Base-by-base conservation (phyloP, 2,113 vertebrate species). In the Felis chaus region DNA sequence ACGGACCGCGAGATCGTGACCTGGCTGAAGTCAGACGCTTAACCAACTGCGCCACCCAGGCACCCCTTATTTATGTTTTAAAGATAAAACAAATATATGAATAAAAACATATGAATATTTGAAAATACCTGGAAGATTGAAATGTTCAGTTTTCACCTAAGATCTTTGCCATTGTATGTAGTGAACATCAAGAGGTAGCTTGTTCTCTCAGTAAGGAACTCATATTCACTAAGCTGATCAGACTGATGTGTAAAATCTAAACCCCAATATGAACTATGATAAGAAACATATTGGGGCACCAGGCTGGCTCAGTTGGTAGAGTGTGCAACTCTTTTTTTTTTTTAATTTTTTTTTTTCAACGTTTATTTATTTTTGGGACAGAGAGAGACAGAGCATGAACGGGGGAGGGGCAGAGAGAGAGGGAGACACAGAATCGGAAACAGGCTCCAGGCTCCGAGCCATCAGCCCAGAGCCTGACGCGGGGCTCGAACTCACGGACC, bases 141-240 rank as follows among this genome's bases (percentile, higher is more conserved):
- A 93, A 95, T 66, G 31, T 39, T 85, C 71, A 39, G 36, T 94
- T 96, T 98, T 92, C 71, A 94, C 65, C 93, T 94, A 94, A 92
- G 65, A 89, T 80, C 57, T 94, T 94, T 91, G n/a, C 31, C 45
- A 84, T 33, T 79, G 53, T 94, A 29, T 66, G 7, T 15, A 53
- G 48, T 76, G 53, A 95, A 91, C 88, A 69, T 82, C 63, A 69
- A 71, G 78, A 89, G 27, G 76, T 53, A 97, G 76, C 89, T 76
- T 69, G 33, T 73, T 92, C 39, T 96, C 96, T 84, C 94, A 76
- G 94, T 78, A 96, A 93, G 94, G 48, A 81, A 57, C 3, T 19
- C 71, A 50, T 78, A 65, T 95, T 95, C 55, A 81, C 71, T 91
- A 50, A 91, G 57, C 27, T 89, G 82, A 91, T 76, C 45, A 36